phyloP scores from a whole-genome alignment of 2,888 invertebrate genomes.

The Parthenolecanium corni region DNA sequence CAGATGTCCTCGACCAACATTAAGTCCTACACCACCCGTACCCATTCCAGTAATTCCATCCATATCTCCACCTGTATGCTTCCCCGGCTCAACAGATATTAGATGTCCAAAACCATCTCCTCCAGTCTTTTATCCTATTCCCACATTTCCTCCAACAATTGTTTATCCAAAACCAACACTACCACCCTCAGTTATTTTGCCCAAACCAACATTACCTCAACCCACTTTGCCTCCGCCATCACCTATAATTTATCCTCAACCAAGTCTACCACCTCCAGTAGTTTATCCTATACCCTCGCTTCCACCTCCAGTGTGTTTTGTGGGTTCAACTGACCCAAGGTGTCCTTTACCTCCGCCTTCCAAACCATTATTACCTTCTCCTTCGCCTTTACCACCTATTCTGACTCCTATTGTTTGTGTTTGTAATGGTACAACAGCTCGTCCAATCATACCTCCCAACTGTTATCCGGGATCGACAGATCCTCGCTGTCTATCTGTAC shows the following conservation, averaged over 20 bases:
- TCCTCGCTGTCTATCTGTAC: conserved; percentile 35
- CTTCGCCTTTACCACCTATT: conserved; percentile 34
- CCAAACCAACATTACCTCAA: conserved; percentile 34
- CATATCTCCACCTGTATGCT: conserved; percentile 33
- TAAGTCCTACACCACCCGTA: conserved; percentile 30
- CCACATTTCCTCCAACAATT: conserved; percentile 37
- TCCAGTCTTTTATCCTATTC: conserved; percentile 36
- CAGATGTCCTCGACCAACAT: conserved; percentile 35
- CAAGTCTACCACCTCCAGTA: conserved; percentile 33
- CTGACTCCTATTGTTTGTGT: conserved; percentile 36
- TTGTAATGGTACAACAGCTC: conserved; percentile 30
- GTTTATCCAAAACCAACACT: conserved; percentile 34
- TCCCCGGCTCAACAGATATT: conserved; percentile 37
- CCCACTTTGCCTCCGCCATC: conserved; percentile 36
- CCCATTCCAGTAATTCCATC: conserved; percentile 30
- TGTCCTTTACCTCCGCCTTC: conserved; percentile 31
- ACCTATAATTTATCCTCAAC: conserved; percentile 32
- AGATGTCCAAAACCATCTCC: conserved; percentile 35
- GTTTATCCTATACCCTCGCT: conserved; percentile 38
- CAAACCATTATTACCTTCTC: conserved; percentile 34
- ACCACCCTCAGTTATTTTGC: conserved; percentile 10
- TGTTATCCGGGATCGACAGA: conserved; percentile 39
- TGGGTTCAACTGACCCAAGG: conserved; percentile 33
- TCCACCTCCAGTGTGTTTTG: conserved; percentile 32
- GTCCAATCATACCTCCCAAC: conserved; percentile 31